These are phyloP conservation scores for Schizotus pectinicornis DNA, from an alignment of 2,888 invertebrate genomes.

Conservation along the genomic window DNA sequence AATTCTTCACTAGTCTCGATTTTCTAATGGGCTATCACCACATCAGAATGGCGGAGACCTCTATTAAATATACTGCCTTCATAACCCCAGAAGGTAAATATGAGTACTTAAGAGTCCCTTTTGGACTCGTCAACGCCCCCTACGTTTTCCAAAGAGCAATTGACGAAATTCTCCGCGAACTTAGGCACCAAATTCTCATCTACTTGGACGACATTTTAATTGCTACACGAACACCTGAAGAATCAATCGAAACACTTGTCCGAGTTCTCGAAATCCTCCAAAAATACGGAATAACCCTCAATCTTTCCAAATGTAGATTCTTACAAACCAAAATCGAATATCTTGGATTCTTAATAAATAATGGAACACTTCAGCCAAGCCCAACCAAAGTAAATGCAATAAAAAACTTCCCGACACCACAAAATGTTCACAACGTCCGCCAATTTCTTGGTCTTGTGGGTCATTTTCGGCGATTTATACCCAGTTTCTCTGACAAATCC, in stretches of 20 bases:
- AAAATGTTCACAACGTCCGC: constrained; percentile 10
- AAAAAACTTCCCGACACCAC: constrained; percentile 1
- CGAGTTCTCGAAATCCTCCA: not conserved
- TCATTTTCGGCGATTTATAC: constrained; percentile 9
- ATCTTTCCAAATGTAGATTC: not conserved
- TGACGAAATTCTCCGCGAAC: not conserved
- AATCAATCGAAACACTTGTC: not conserved
- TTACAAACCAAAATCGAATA: not conserved
- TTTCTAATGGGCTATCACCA: not conserved
- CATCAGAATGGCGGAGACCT: not conserved
- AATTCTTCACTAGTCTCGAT: not conserved
- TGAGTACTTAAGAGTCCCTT: not conserved
- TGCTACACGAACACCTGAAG: not conserved
- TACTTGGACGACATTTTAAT: not conserved
- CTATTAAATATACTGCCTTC: not conserved
- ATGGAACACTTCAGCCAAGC: not conserved
- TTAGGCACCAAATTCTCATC: not conserved
- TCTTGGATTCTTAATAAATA: not conserved
- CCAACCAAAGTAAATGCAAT: not conserved
- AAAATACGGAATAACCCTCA: not conserved
- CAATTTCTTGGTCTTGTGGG: constrained; percentile 14
- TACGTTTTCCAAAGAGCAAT: not conserved
- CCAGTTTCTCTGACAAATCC: constrained; percentile 8
- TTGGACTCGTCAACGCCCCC: constrained; percentile 4
- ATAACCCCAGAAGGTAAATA: not conserved